A percentile compares a stretch with the other conserved stretches of the same genome.
Conservation (phyloP, 2,888 invertebrate species). For the Caenorhabditis sp. region DNA sequence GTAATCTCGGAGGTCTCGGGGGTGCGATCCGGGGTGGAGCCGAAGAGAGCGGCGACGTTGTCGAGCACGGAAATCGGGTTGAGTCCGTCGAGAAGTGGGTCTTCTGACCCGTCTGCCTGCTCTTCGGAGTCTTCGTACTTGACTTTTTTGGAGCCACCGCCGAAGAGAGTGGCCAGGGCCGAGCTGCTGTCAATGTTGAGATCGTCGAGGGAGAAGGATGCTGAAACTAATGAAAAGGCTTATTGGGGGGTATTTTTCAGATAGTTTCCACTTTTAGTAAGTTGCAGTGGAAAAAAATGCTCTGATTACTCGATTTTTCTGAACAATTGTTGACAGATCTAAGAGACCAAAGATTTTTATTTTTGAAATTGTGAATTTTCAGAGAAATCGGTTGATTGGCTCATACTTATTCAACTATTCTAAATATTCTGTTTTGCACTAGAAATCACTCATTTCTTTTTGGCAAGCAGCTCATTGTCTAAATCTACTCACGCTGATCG, state of each 20-base stretch:
- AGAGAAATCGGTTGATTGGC: too few relatives aligned
- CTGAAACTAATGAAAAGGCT: conserved; percentile 37
- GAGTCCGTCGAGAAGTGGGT: conserved; percentile 65
- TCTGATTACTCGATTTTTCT: too few relatives aligned
- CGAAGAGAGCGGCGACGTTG: conserved; percentile 75
- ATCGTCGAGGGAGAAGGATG: conserved; percentile 59
- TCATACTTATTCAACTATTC: too few relatives aligned
- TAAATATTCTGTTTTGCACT: too few relatives aligned
- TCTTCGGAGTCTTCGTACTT: conserved; percentile 58
- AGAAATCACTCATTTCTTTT: too few relatives aligned
- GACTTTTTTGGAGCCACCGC: conserved; percentile 54
- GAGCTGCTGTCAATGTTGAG: conserved; percentile 58
- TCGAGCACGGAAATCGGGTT: conserved; percentile 75
- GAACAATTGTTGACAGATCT: too few relatives aligned
- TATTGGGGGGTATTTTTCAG: too few relatives aligned
- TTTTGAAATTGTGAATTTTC: too few relatives aligned
- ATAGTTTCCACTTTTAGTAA: background rate
- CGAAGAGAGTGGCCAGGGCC: conserved; percentile 58
- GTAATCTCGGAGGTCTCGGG: conserved; percentile 49
- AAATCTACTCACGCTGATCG: conserved; percentile 42
- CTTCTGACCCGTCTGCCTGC: conserved; percentile 47
- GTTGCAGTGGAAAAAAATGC: too few relatives aligned
- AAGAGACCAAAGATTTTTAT: too few relatives aligned
- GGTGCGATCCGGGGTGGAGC: conserved; percentile 60
- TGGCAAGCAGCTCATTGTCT: too few relatives aligned